Percentiles rank a stretch among this genome's conserved stretches.
Conservation (phyloP, 1,140 invertebrate genomes). For the Bombus consobrinus region DNA sequence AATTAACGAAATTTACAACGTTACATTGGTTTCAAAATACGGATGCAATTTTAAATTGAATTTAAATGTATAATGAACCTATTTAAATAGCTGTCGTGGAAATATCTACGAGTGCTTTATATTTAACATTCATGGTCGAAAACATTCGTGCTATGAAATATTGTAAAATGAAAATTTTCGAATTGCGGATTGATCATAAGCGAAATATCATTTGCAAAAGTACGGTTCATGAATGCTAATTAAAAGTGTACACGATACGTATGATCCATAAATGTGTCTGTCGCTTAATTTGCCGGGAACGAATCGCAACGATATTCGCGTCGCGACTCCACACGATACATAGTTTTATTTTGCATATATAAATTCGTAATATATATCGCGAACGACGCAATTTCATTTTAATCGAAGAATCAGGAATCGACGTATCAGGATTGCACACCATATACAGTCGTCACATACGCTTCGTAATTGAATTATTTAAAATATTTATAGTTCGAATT, state of each 20-base stretch:
- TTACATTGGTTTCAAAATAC: not conserved
- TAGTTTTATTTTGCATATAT: constrained; percentile 62
- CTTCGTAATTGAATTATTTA: constrained; percentile 10
- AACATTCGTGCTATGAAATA: not conserved
- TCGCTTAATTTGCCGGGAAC: constrained; percentile 58
- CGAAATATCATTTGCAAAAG: constrained; percentile 24
- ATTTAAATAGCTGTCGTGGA: not conserved
- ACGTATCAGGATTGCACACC: constrained; percentile 21
- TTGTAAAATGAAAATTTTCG: constrained; percentile 15
- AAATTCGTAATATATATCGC: constrained; percentile 57
- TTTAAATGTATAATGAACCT: not conserved
- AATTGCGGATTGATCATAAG: constrained; percentile 29
- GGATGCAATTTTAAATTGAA: not conserved
- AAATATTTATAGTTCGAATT: constrained; percentile 27
- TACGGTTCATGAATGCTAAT: constrained; percentile 57
- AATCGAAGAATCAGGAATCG: constrained; percentile 39
- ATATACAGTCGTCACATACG: constrained; percentile 12
- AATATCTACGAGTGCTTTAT: not conserved
- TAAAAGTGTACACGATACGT: constrained; percentile 61
- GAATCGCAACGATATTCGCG: constrained; percentile 51
- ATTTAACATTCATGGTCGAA: not conserved
- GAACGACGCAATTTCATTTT: constrained; percentile 47
- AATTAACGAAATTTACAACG: not conserved
- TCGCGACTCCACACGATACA: constrained; percentile 29
- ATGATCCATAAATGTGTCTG: constrained; percentile 53